Evolutionary conservation across 2,113 vertebrate genomes (phyloP), one percentile per base, ranked within the genome.

Genomic region (Psilopogon haemacephalus): DNA sequence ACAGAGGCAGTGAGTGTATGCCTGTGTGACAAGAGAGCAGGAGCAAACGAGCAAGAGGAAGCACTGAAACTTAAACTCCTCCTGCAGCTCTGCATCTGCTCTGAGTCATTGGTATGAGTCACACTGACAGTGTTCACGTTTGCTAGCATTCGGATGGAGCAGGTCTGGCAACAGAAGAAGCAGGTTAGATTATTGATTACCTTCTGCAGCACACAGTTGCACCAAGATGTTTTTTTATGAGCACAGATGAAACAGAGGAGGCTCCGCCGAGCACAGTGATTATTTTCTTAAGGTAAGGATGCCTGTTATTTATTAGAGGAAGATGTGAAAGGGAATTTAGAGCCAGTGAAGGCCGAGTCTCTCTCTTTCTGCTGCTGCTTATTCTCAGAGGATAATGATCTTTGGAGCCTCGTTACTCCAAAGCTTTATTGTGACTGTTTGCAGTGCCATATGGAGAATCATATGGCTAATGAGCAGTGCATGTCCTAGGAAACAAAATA

Each of bases 31-130:
- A 40, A 40, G 14, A 5, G 56, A 85, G 79, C 63, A 1, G 19
- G 69, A 84, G 48, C 1, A 0, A 78, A 18, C 3, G 2, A 65
- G 50, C 2, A 2, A 62, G 30, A 89, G 91, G 74, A 46, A 92
- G 92, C 77, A 20, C 73, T 90, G 94, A 91, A 95, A 95, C 68
- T 95, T 73, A 76, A 93, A 95, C 90, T 93, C 94, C 94, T 94
- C 89, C 96, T 93, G 96, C 96, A 94, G 95, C 88, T 94, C 89
- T 91, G 92, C 95, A 92, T 94, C 94, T 93, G 91, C 94, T 94
- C 78, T 94, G 94, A 95, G 94, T 96, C 95, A 94, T 86, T 76
- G 93, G 2, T 69, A 40, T 96, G 95, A 96, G 71, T 96, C 96
- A 96, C 84, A 5, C 33, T 59, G 91, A n/a, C 93, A 89, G 93